phyloP scores from a whole-genome alignment of 1,140 invertebrate species.

The Camponotus vicinus region DNA sequence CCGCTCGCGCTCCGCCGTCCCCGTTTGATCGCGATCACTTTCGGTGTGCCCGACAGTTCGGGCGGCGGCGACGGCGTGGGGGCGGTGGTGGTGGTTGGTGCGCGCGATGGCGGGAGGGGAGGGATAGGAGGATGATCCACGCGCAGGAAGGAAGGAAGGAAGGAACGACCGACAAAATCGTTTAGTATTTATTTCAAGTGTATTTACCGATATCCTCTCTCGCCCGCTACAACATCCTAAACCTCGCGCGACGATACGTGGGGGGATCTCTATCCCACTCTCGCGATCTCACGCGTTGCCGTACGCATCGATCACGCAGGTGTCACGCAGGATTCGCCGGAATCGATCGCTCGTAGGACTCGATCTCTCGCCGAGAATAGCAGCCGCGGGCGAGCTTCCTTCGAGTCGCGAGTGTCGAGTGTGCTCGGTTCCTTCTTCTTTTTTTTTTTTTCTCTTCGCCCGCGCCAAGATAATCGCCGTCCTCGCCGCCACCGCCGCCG shows the following conservation, averaged over 20 bases:
- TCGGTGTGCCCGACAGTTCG: conserved; percentile 60
- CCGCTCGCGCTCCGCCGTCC: conserved; percentile 30
- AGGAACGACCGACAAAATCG: conserved; percentile 60
- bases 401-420: conserved; percentile 63
- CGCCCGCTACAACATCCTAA: background rate
- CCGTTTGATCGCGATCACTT: conserved; percentile 63
- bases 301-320: conserved; percentile 12
- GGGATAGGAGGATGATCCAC: conserved; percentile 49
- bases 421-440: conserved; percentile 31
- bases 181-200: conserved; percentile 64
- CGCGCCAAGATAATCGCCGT: background rate
- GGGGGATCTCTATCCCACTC: background rate
- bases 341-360: conserved; percentile 20
- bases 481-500: conserved; percentile 64
- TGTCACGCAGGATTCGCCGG: conserved; percentile 25
- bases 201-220: conserved; percentile 55
- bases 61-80: conserved; percentile 35
- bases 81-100: conserved; percentile 54
- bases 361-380: background rate
- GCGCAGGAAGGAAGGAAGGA: conserved; percentile 60
- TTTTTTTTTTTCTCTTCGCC: conserved; percentile 59
- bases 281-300: background rate
- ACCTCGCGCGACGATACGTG: background rate
- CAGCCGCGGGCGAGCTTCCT: too few relatives aligned
- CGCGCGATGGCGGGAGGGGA: conserved; percentile 46